A percentile compares a stretch with the other conserved stretches of the same genome.
Conservation (phyloP, 2,113 vertebrate species). For the Charadrius vociferus region DNA sequence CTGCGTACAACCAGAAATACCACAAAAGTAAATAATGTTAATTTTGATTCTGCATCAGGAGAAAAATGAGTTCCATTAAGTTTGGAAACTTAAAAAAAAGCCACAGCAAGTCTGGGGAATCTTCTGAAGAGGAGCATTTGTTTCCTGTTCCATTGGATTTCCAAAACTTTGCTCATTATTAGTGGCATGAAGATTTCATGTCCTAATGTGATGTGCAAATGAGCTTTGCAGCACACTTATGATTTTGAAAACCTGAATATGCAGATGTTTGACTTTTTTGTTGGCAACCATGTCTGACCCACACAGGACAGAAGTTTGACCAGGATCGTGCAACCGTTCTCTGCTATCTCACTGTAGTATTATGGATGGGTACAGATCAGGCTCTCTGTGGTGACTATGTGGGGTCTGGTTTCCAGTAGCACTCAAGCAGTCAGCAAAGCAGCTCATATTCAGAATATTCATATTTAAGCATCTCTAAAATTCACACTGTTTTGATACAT, state of each 20-base stretch:
- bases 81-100: not conserved
- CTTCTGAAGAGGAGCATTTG: not conserved
- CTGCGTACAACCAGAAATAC: not conserved
- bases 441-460: not conserved
- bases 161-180: not conserved
- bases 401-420: not conserved
- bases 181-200: not conserved
- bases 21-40: not conserved
- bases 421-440: not conserved
- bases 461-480: not conserved
- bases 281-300: not conserved
- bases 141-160: not conserved
- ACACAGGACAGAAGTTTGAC: not conserved
- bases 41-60: not conserved
- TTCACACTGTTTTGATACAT: not conserved
- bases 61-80: not conserved
- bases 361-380: not conserved
- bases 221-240: not conserved
- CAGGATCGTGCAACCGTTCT: rapidly evolving
- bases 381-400: not conserved
- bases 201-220: not conserved
- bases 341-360: not conserved
- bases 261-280: not conserved
- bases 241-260: not conserved
- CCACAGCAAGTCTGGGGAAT: rapidly evolving